A percentile compares a stretch with the other conserved stretches of the same genome.
Conservation (phyloP, 2,797 vertebrate species). For the Siniperca obscura region DNA sequence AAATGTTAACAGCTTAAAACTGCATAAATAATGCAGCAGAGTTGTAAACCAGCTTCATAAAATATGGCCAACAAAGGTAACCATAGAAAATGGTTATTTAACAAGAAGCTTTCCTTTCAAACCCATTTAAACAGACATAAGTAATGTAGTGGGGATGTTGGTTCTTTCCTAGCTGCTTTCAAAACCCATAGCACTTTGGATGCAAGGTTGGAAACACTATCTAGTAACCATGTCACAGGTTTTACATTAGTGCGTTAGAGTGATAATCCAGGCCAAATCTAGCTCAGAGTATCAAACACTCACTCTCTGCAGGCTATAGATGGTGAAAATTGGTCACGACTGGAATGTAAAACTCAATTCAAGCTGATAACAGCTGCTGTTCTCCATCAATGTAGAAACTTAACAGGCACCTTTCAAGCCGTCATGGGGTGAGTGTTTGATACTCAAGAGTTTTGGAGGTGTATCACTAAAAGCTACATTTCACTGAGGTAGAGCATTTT, state of each 20-base stretch:
- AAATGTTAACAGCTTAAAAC: neutral
- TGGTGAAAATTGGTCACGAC: neutral
- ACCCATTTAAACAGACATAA: neutral
- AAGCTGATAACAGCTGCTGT: neutral
- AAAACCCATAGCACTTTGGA: neutral
- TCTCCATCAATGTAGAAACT: neutral
- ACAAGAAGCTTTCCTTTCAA: slow-evolving; percentile 4
- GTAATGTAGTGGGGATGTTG: neutral
- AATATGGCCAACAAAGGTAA: neutral
- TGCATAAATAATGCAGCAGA: neutral
- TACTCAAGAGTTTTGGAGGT: slow-evolving; percentile 4
- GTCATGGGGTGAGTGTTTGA: neutral
- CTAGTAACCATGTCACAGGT: neutral
- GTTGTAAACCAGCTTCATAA: slow-evolving; percentile 7
- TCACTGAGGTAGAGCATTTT: slow-evolving; percentile 40
- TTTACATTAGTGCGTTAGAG: neutral
- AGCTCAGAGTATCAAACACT: slow-evolving; percentile 30
- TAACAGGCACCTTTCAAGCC: neutral
- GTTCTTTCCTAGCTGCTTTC: neutral
- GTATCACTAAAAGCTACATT: slow-evolving; percentile 40
- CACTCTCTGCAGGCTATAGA: too few relatives aligned
- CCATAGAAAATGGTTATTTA: neutral
- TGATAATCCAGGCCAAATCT: neutral
- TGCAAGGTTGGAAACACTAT: slow-evolving; percentile 1
- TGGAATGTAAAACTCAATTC: neutral